Conservation (phyloP, 1,140 invertebrate genomes). For the Eupristina koningsbergeri region DNA sequence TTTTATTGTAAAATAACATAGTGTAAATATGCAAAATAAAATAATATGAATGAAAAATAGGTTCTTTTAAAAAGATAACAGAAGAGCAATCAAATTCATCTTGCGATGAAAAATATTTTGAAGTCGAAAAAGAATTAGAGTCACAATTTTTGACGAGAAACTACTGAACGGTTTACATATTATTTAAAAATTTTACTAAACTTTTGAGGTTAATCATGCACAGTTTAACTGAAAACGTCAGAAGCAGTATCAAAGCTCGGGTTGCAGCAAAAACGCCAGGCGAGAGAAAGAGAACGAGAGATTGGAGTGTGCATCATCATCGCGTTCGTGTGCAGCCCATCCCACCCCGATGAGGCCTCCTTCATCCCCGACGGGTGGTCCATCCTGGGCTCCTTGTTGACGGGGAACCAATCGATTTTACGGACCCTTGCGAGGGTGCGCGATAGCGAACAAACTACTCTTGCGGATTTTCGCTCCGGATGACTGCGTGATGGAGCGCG, state of each 20-base stretch:
- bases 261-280: background rate
- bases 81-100: no score
- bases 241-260: background rate
- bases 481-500: slow-evolving; percentile 44
- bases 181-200: no score
- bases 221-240: background rate
- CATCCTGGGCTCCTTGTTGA: slow-evolving; percentile 52
- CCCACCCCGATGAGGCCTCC: background rate
- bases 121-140: no score
- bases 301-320: background rate
- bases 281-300: no score
- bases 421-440: slow-evolving; percentile 44
- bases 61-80: no score
- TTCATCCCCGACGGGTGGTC: slow-evolving; percentile 51
- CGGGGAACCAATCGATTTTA: slow-evolving; percentile 60
- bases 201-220: background rate
- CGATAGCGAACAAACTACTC: background rate
- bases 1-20: no score
- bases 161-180: no score
- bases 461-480: slow-evolving; percentile 2
- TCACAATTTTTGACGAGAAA: background rate
- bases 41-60: no score
- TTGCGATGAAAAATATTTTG: no score
- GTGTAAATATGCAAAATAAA: no score
- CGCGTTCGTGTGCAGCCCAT: no score